These are phyloP conservation scores for Lutjanus erythropterus DNA, from an alignment of 2,113 vertebrate species.

Conservation along the genomic window DNA sequence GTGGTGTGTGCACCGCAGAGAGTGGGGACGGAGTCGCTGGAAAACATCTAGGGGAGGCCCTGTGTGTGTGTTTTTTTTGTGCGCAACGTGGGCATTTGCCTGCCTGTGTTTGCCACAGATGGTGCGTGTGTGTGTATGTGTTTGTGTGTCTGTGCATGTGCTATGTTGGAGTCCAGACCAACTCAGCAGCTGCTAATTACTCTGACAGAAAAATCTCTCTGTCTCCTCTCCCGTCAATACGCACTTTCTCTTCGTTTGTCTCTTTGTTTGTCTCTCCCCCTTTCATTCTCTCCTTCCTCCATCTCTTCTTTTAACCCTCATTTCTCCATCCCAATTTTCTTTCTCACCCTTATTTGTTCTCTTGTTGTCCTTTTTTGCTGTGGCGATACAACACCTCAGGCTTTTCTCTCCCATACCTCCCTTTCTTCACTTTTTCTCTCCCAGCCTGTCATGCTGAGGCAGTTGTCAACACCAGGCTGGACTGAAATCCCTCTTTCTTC, in stretches of 20 bases:
- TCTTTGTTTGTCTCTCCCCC: background rate
- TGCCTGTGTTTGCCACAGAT: constrained; percentile 31
- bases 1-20: constrained; percentile 10
- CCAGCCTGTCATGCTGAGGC: constrained; percentile 27
- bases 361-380: background rate
- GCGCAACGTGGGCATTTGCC: constrained; percentile 16
- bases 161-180: constrained; percentile 34
- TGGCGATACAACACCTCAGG: constrained; percentile 8
- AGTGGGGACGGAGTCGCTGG: background rate
- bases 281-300: background rate
- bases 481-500: background rate
- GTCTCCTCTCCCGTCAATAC: constrained; percentile 20
- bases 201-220: constrained; percentile 41
- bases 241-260: too few species aligned
- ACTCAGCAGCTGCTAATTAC: constrained; percentile 55
- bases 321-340: background rate
- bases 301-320: background rate
- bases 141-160: background rate
- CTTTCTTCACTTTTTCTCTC: background rate
- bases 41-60: constrained; percentile 20
- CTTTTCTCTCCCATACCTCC: constrained; percentile 11
- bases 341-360: background rate
- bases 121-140: background rate
- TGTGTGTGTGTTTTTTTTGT: constrained; percentile 12
- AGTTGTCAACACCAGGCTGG: constrained; percentile 41